Base-by-base conservation (phyloP, 2,113 vertebrate genomes). In the Macaca nemestrina region DNA sequence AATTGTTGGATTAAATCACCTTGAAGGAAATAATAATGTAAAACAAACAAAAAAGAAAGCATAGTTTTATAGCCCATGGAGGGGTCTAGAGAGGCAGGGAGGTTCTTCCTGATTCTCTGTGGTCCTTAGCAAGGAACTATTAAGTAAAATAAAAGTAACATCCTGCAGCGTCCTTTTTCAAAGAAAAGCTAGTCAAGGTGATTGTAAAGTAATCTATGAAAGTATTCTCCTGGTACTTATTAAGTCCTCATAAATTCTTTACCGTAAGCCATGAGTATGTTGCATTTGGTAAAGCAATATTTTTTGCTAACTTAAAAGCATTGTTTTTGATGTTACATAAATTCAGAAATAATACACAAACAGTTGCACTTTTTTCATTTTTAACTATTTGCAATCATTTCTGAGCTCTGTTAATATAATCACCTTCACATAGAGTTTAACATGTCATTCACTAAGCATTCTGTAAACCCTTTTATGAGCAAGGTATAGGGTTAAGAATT, bases 91-190 rank as follows among this genome's bases (percentile, higher is more conserved):
- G 35, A 76, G 38, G 5, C 89, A 80, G 32, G 78, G 23, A 92
- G 20, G 32, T 40, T 89, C 64, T 79, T 68, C 48, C 50, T 70
- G 73, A 61, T 80, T 90, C n/a, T 18, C 17, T 70, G 22, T 76
- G 70, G 48, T 68, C 61, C 17, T 95, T 80, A 61, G 23, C 68
- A 80, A 96, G 35, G 11, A 96, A 90, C 10, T 57, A 30, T 40
- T 79, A 93, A 80, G 40, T 68, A 93, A 96, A 80, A 35, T 61
- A 92, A 96, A 93, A 96, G 38, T 48, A 43, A 68, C 11, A 22
- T 93, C 30, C 35, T 22, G 23, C 45, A 64, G 55, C 27, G 72
- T 76, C 20, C 14, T 79, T 10, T 93, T 68, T 80, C 13, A 11
- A 83, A 87, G 18, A 89, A 70, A 30, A 6, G 12, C 38, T 94